These are phyloP conservation scores for Coptodon rendalli DNA, from an alignment of 2,113 vertebrate genomes.

Conservation along the genomic window DNA sequence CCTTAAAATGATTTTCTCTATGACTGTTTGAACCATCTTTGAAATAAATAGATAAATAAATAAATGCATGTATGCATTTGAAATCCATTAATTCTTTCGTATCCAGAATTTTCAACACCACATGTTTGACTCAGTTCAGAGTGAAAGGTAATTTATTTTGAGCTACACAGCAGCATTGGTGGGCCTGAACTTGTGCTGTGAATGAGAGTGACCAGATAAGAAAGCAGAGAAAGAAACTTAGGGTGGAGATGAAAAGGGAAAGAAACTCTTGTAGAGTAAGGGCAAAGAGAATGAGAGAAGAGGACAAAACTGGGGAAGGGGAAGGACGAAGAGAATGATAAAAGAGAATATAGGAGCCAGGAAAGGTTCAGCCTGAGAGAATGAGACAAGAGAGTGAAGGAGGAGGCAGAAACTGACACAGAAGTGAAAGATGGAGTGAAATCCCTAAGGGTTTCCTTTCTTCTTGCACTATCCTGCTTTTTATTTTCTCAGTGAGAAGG, in stretches of 20 bases:
- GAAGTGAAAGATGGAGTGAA: conserved; percentile 17
- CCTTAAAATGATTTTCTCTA: background rate
- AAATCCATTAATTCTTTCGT: background rate
- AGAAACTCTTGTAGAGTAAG: conserved; percentile 16
- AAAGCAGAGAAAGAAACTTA: conserved; percentile 29
- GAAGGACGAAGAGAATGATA: conserved; percentile 19
- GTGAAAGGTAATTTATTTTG: conserved; percentile 21
- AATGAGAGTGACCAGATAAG: conserved; percentile 13
- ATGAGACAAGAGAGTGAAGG: conserved; percentile 19
- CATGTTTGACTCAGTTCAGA: conserved; percentile 21
- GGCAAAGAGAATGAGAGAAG: conserved; percentile 30
- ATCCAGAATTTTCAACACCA: background rate
- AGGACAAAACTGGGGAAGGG: conserved; percentile 28
- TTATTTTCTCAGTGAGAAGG: conserved; percentile 25
- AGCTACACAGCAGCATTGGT: background rate
- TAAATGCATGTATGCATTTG: background rate
- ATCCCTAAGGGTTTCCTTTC: conserved; percentile 35
- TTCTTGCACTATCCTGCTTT: conserved; percentile 12
- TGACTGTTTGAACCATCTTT: background rate
- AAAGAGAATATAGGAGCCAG: conserved; percentile 23
- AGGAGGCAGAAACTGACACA: conserved; percentile 15
- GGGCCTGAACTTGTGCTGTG: background rate
- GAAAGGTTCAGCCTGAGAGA: conserved; percentile 35
- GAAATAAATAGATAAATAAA: background rate
- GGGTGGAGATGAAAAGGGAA: conserved; percentile 20